Percentiles rank a stretch among this genome's conserved stretches.
Evolutionary conservation across 2,113 vertebrate species (phyloP).

Genomic region (Agapornis roseicollis): DNA sequence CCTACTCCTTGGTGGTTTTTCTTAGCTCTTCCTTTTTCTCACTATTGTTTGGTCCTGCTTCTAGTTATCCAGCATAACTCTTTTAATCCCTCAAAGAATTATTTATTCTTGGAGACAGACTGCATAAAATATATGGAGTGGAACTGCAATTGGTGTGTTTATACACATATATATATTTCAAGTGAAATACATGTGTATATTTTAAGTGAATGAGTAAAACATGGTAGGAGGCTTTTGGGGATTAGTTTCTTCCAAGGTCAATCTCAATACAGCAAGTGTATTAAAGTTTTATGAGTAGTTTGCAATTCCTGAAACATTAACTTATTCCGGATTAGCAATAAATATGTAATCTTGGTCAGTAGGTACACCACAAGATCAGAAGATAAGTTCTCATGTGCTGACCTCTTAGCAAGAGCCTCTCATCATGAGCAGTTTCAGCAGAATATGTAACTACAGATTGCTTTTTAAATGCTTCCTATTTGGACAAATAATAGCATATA

Average conservation of each 20-base stretch:
- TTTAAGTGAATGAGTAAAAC: background rate
- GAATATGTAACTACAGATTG: background rate
- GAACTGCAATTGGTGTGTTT: background rate
- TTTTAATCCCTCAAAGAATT: background rate
- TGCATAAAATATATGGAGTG: background rate
- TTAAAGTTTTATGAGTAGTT: background rate
- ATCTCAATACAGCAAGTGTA: background rate
- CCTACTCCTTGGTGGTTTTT: background rate
- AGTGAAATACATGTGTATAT: background rate
- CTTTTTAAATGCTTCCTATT: background rate
- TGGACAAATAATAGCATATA: background rate
- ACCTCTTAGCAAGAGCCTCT: background rate
- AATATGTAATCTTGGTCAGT: background rate
- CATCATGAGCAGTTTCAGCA: background rate
- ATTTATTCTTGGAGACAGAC: background rate
- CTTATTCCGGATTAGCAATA: background rate
- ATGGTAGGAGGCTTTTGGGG: background rate
- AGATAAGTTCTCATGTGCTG: background rate
- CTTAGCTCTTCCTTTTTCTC: background rate
- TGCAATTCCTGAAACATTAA: background rate
- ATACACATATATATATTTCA: background rate
- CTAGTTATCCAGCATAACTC: background rate
- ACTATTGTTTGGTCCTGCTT: background rate
- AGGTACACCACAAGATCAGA: background rate
- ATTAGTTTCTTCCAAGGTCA: background rate